phyloP scores from a whole-genome alignment of 2,113 vertebrate genomes.

The Holacanthus passer region DNA sequence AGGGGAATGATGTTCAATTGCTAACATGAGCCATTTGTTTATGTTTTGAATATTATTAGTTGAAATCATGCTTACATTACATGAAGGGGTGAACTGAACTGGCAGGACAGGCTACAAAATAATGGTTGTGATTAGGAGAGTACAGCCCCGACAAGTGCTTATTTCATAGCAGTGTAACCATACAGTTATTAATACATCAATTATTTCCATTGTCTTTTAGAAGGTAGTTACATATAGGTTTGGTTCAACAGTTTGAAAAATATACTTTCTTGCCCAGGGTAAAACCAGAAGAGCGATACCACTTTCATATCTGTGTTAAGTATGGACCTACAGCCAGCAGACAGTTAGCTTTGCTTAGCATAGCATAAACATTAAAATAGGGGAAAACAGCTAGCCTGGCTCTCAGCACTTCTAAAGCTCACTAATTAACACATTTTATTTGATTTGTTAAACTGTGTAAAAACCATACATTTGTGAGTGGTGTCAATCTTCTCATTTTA shows the following conservation, averaged over 20 bases:
- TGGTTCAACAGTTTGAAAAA: neutral
- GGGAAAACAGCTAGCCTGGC: neutral
- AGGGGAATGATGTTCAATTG: conserved; percentile 7
- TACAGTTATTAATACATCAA: neutral
- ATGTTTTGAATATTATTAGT: conserved; percentile 20
- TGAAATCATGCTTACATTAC: conserved; percentile 15
- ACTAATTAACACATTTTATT: neutral
- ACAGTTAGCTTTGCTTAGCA: neutral
- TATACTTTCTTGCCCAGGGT: neutral
- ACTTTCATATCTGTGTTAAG: neutral
- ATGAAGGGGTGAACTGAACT: conserved; percentile 40
- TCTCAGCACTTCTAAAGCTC: neutral
- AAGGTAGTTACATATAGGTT: neutral
- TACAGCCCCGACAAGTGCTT: neutral
- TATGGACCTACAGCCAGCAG: neutral
- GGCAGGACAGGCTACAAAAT: neutral
- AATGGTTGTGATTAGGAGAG: neutral
- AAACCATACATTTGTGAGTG: neutral
- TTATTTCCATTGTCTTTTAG: conserved; percentile 1
- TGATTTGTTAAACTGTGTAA: too few relatives aligned
- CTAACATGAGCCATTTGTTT: conserved; percentile 66
- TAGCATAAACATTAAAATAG: neutral
- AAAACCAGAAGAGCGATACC: neutral
- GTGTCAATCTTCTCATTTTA: neutral
- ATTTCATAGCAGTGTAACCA: conserved; percentile 4